Evolutionary conservation across 2,797 vertebrate species (phyloP).

Genomic region (Lacerta viridis): DNA sequence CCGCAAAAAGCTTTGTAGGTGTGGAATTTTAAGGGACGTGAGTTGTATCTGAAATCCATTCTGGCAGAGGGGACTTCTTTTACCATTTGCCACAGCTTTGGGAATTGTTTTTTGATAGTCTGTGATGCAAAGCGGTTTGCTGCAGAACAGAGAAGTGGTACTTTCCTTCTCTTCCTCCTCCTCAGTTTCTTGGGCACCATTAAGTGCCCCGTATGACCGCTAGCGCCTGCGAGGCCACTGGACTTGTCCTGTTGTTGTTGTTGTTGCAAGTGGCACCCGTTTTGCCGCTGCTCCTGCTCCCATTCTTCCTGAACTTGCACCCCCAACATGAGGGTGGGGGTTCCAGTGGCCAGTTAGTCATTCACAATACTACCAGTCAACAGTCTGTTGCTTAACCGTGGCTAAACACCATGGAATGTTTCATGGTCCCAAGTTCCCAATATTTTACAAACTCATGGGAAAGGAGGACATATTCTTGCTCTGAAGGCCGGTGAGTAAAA

Average conservation of each 20-base stretch:
- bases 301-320: not conserved
- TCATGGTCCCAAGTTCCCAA: not conserved
- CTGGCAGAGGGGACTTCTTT: too few species aligned
- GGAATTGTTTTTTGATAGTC: not conserved
- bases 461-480: too few species aligned
- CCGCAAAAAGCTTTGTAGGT: not conserved
- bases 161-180: not conserved
- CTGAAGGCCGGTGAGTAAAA: too few species aligned
- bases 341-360: too few species aligned
- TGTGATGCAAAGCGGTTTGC: not conserved
- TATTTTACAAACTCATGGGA: too few species aligned
- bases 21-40: not conserved
- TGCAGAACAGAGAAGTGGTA: not conserved
- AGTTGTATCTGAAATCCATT: not conserved
- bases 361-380: not conserved
- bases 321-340: not conserved
- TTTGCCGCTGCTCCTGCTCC: not conserved
- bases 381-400: too few species aligned
- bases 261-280: too few species aligned
- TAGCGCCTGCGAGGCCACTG: too few species aligned
- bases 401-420: not conserved
- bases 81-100: not conserved
- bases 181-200: not conserved
- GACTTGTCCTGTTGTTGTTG: too few species aligned
- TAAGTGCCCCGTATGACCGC: not conserved